Base-by-base conservation (phyloP, 2,888 invertebrate species). In the Therioaphis trifolii region DNA sequence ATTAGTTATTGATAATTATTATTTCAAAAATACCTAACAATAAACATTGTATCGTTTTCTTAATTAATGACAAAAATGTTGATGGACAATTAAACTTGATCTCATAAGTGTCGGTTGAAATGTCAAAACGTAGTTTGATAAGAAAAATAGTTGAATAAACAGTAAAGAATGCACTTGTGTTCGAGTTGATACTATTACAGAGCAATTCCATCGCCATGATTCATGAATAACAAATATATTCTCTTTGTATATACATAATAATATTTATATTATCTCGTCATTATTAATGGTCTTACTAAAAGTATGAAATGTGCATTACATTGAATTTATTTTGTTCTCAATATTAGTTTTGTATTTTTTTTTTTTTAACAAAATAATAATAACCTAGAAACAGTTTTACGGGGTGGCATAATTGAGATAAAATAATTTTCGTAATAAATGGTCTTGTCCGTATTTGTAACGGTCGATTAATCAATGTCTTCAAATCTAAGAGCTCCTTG, bases 391-490 rank as follows among this genome's bases (percentile, higher is more conserved):
- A 68, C 21, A 24, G 52, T 68, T 49, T 27, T 21, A 21, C n/a
- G 3, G 29, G 24, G 24, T 14, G 49, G 72, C 58, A 58, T 71
- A 82, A 82, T 82, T 82, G 80, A 82, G 80, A 82, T 35, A 12
- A 29, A 82, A 82, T 72, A 61, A 61, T 82, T 61, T 63, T 49
- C 12, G 49, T 74, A 61, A 82, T 72, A 82, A 82, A 82, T 82
- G 80, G 61, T 82, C 80, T 74, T 27, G 72, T 82, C 61, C 71
- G 72, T 82, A 72, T 72, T 82, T 49, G 80, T 82, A 82, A 82
- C 80, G 80, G 72, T 82, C 80, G 71, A 82, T 82, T 82, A 82
- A 82, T 82, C 80, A 82, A 82, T 18, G 80, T 82, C 80, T 72
- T 63, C 46, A 14, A 63, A 82, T 82, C 63, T 72, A 82, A 72